phyloP scores from a whole-genome alignment of 2,888 invertebrate genomes.

The Ophion ventricosus region DNA sequence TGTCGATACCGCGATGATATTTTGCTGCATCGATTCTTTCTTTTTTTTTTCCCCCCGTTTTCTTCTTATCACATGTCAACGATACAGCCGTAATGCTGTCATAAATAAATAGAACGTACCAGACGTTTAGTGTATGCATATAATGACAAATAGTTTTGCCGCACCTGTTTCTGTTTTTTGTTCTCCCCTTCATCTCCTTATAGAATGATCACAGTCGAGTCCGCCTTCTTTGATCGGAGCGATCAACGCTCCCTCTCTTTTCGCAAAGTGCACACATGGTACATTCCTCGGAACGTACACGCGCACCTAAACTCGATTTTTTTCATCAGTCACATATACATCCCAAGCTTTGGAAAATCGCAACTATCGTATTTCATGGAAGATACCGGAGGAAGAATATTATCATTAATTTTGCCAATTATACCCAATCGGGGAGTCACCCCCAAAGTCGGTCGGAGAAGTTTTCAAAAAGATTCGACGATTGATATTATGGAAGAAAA shows the following conservation, averaged over 20 bases:
- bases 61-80: slow-evolving; percentile 15
- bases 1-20: neutral
- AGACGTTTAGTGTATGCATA: slow-evolving; percentile 56
- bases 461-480: neutral
- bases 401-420: neutral
- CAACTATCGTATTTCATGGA: slow-evolving; percentile 19
- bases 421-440: neutral
- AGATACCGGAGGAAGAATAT: slow-evolving; percentile 26
- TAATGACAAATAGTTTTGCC: slow-evolving; percentile 49
- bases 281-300: slow-evolving; percentile 2
- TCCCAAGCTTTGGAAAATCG: slow-evolving; percentile 19
- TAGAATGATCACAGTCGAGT: slow-evolving; percentile 61
- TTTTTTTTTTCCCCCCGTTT: neutral
- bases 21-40: neutral
- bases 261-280: slow-evolving; percentile 9
- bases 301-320: neutral
- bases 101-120: slow-evolving; percentile 59
- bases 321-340: neutral
- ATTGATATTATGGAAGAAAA: neutral
- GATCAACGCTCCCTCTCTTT: slow-evolving; percentile 58
- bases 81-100: neutral
- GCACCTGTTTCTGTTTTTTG: slow-evolving; percentile 14
- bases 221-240: slow-evolving; percentile 37
- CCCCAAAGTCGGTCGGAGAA: neutral
- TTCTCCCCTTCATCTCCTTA: neutral